Base-by-base conservation (phyloP, 2,797 vertebrate species). In the Leptodactylus fallax region DNA sequence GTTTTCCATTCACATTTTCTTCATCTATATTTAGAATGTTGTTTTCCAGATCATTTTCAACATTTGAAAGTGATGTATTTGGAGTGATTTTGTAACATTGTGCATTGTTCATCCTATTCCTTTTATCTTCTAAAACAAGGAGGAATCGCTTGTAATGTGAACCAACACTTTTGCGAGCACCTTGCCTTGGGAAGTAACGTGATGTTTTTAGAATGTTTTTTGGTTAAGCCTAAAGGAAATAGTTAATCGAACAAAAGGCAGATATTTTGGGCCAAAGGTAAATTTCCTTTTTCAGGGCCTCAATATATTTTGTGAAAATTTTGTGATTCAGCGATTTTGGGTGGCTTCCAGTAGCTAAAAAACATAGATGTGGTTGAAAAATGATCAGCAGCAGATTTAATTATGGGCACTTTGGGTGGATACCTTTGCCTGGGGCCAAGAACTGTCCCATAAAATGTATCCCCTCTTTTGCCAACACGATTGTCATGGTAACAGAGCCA, bases 281-380 rank as follows among this genome's bases (percentile, higher is more conserved):
- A 7, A 56, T 61, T 61, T 56, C 53, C 53, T 58, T 61, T 36
- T 80, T 80, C 14, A 60, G 78, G 53, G 55, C 78, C 78, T 80
- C 55, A 36, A 27, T 53, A 77, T 49, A 58, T 79, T 79, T 60
- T 5, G 36, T 36, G 23, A 79, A 79, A 60, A 58, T 36, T 60
- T 27, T 60, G 78, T 79, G 78, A 27, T 58, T 79, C 78, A 79
- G 78, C 16, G 17, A 36, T 58, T 79, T 79, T 60, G 16, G 55
- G 78, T 27, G 56, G 25, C 16, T 79, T 58, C 78, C 78, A 79
- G 55, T 79, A 79, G 55, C 23, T 58, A 58, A 55, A 58, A 60
- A 79, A 79, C 56, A 58, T 77, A 79, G 55, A 79, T 79, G 78
- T 58, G 74, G 74, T 77, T 77, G 56, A 79, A 58, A 79, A 79